Evolutionary conservation across 2,888 invertebrate species (phyloP), one percentile per base, ranked within the genome.

Genomic region (Trissonchulus latispiculum): DNA sequence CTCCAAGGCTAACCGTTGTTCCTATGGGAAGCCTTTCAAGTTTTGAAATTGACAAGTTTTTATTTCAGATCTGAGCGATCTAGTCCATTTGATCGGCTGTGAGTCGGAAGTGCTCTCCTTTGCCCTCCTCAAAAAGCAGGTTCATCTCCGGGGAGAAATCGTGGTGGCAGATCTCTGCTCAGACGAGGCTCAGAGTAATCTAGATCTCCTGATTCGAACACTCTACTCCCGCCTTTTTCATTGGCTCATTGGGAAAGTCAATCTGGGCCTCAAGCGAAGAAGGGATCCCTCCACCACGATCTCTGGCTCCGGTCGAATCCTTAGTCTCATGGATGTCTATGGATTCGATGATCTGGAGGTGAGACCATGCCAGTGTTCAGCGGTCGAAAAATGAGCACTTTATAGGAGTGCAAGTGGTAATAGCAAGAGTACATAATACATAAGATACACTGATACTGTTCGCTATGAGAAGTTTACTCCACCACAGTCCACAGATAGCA

Each of bases 291-390:
- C 66, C 28, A 8, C 15, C n/a, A n/a, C n/a, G n/a, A n/a, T n/a
- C n/a, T n/a, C n/a, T n/a, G 66, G 66, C 66, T 33, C 66, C 66
- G 28, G 32, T 33, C 66, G 66, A n/a, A 64, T 64, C 18, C 31
- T 33, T 15, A 33, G 66, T 18, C 15, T 64, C 15, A 15, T 33
- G 8, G 66, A 64, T 64, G 8, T 18, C 35, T 64, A 64, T 64
- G 66, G 66, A 8, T 64, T 64, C 35, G 66, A 64, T 33, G 66
- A 64, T 29, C 28, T 64, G 35, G 32, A 64, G n/a, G 66, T 64
- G 35, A 48, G 48, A 15, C n/a, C n/a, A n/a, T n/a, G n/a, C n/a
- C n/a, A n/a, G n/a, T n/a, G n/a, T n/a, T n/a, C n/a, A n/a, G n/a
- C n/a, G n/a, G n/a, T n/a, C n/a, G n/a, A n/a, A n/a, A n/a, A n/a